Evolutionary conservation across 1,140 invertebrate species (phyloP), one percentile per base, ranked within the genome.

Genomic region (Metaphire vulgaris): DNA sequence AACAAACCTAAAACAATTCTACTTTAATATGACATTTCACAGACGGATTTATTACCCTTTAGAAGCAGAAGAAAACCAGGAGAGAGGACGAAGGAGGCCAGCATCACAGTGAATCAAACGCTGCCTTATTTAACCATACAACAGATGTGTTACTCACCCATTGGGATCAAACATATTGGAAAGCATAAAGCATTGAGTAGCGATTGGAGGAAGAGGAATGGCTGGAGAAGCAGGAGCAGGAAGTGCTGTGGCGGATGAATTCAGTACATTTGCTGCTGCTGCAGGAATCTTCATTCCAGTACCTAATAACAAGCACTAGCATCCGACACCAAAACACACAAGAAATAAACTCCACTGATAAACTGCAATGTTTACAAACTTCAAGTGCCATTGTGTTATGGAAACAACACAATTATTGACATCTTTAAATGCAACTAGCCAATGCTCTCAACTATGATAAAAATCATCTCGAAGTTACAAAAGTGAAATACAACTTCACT

Each of bases 121-220:
- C n/a, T n/a, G n/a, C n/a, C n/a, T n/a, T n/a, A n/a, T n/a, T n/a
- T n/a, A n/a, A n/a, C n/a, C n/a, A n/a, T n/a, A 56, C 41, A 56
- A 12, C 6, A 56, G 41, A 56, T 68, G 41, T 28, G 32, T 30
- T 72, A 87, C 86, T 85, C 84, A 88, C 86, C 84, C 83, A 75
- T 90, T 88, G 2, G 96, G 94, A 87, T 99, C 97, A 87, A 99
- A 99, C 97, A 99, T 99, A 82, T 99, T 99, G 34, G 96, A 96
- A 33, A 99, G 88, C 91, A 99, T 95, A 85, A 99, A 99, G 84
- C 97, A 99, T 86, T 99, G 97, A 1, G 97, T 99, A 0, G 97
- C 96, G 79, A 99, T 99, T 0, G 96, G 93, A 87, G 91, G 91
- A 79, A 92, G 90, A 69, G 79, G 56, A 70, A 78, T 29, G 71